Base-by-base conservation (phyloP, 2,113 vertebrate genomes). In the Camelus dromedarius region DNA sequence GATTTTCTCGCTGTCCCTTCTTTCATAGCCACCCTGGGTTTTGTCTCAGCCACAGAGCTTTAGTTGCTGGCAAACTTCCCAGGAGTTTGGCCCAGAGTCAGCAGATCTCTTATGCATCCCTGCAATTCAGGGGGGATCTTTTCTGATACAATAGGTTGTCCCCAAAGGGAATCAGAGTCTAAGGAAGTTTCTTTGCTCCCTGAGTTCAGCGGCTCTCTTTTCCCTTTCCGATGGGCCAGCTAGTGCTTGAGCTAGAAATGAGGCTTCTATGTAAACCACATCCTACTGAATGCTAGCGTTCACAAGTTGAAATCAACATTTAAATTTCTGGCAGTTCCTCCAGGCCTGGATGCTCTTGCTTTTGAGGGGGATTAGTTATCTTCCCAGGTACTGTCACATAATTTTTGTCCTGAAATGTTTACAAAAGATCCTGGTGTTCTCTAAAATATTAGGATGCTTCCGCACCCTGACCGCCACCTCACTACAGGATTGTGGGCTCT, bases 11-110 rank as follows among this genome's bases (percentile, higher is more conserved):
- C 52, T 77, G n/a, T 89, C 82, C 48, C 9, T 97, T 89, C 48
- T 96, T 96, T 95, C 85, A 89, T 90, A 96, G 83, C 28, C 83
- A 93, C 42, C 70, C 86, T 97, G 56, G 18, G 82, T 89, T 97
- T 94, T 95, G 50, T 72, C 72, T 91, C 56, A 86, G 38, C 12
- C 67, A 76, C 56, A 48, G 52, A 95, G 54, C 30, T 91, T 91
- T 56, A 80, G 35, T 6, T 69, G 32, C 30, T 96, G 89, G 96
- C 95, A 95, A 83, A 66, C 16, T 24, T 83, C 96, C 96, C 86
- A 54, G 95, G 52, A 94, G 12, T 30, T 80, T 95, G 91, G 93
- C 92, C 24, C 4, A 50, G 2, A 58, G 32, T 92, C 95, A 80
- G 52, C 0, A 79, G 77, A 89, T 97, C 92, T 94, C 96, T 92